Percentiles rank a stretch among this genome's conserved stretches.
Evolutionary conservation across 2,113 vertebrate species (phyloP).

Genomic region (Hypomesus transpacificus): DNA sequence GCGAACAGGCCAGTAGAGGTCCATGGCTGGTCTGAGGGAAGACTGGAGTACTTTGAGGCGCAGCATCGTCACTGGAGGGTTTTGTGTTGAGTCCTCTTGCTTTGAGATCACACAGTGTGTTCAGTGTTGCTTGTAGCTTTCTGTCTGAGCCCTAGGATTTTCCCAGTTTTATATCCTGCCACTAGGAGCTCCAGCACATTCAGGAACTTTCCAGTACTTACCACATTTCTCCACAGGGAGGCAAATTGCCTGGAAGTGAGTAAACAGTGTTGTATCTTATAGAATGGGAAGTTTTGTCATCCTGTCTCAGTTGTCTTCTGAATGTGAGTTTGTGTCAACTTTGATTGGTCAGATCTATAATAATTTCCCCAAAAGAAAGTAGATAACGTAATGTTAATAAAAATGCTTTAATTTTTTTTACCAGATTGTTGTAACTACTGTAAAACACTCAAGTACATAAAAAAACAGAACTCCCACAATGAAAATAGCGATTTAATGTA

Average conservation of each 20-base stretch:
- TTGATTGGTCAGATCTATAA: too few species aligned
- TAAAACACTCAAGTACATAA: too few species aligned
- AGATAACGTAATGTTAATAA: too few species aligned
- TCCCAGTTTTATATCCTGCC: neutral
- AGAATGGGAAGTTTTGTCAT: neutral
- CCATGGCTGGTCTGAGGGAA: constrained; percentile 12
- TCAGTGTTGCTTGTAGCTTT: constrained; percentile 3
- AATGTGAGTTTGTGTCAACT: neutral
- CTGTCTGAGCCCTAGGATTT: neutral
- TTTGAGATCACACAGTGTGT: constrained; percentile 6
- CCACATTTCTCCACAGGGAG: constrained; percentile 27
- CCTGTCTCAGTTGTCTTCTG: neutral
- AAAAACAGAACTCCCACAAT: too few species aligned
- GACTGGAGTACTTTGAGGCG: constrained; percentile 13
- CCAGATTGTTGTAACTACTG: too few species aligned
- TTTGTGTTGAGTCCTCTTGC: neutral
- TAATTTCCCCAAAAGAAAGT: too few species aligned
- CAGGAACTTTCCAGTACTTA: constrained; percentile 27
- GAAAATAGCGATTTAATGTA: too few species aligned
- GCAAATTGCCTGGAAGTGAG: neutral
- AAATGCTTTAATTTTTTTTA: too few species aligned
- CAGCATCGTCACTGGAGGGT: constrained; percentile 17
- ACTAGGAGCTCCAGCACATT: constrained; percentile 7
- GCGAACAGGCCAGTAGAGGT: constrained; percentile 22
- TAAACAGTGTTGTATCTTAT: neutral